Conservation (phyloP, 30 jellyfish, hydroid and myxozoan genomes). For the Catostylus mosaicus region DNA sequence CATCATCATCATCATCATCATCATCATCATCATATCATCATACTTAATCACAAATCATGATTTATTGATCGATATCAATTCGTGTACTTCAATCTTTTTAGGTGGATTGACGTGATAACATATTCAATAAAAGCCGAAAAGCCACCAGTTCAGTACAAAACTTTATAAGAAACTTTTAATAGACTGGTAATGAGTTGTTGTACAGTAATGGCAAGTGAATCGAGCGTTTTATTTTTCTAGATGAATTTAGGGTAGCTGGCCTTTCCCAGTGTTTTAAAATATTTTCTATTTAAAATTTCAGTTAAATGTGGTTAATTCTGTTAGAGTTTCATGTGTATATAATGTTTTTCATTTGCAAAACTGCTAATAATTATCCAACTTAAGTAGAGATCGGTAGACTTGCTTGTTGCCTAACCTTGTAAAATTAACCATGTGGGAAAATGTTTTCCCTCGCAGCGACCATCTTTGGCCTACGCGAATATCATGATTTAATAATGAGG, state of each 20-base stretch:
- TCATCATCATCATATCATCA: background rate
- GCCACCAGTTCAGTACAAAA: conserved; percentile 70
- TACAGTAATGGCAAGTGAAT: background rate
- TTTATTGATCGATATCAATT: background rate
- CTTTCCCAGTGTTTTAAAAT: conserved; percentile 11
- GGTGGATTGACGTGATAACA: conserved; percentile 76
- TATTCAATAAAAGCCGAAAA: conserved; percentile 77
- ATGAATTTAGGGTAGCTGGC: conserved; percentile 20
- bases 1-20: background rate
- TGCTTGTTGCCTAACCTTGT: too few species aligned
- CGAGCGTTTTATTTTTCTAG: conserved; percentile 54
- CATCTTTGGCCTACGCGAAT: too few species aligned
- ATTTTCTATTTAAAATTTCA: conserved; percentile 1
- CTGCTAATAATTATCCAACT: too few species aligned
- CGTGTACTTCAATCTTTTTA: background rate
- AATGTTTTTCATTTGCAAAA: too few species aligned
- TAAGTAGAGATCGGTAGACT: too few species aligned
- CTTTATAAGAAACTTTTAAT: conserved; percentile 10
- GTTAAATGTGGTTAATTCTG: background rate
- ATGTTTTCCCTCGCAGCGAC: too few species aligned
- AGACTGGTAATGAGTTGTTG: background rate
- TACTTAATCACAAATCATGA: background rate
- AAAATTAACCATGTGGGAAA: too few species aligned
- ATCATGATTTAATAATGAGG: too few species aligned
- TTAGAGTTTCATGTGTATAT: too few species aligned